Evolutionary conservation across 2,888 invertebrate genomes (phyloP).

Genomic region (Oscheius onirici): DNA sequence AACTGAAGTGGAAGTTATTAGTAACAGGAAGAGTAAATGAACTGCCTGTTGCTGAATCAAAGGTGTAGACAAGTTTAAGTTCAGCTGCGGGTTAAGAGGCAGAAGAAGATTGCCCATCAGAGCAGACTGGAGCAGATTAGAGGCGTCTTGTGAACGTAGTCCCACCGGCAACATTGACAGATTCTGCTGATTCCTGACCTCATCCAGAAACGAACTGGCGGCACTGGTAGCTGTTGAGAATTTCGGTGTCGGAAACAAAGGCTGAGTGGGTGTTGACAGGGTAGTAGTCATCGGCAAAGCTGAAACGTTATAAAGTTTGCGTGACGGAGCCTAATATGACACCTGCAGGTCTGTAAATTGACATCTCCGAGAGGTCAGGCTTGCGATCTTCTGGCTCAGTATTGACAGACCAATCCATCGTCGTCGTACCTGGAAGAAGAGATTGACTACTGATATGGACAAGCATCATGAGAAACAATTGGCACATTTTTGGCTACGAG

Average conservation of each 20-base stretch:
- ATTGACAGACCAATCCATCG: constrained; percentile 15
- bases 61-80: constrained; percentile 37
- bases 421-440: constrained; percentile 1
- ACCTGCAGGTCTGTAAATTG: constrained; percentile 27
- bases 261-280: constrained; percentile 18
- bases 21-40: neutral
- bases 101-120: constrained; percentile 27
- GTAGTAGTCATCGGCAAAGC: constrained; percentile 25
- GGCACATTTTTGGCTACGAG: constrained; percentile 12
- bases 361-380: constrained; percentile 7
- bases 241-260: constrained; percentile 15
- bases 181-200: neutral
- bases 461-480: constrained; percentile 5
- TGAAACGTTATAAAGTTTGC: constrained; percentile 15
- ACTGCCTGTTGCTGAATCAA: constrained; percentile 47
- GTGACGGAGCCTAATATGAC: neutral
- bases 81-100: constrained; percentile 34
- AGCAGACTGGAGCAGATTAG: constrained; percentile 17
- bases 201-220: neutral
- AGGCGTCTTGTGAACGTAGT: constrained; percentile 9
- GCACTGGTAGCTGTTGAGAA: constrained; percentile 22
- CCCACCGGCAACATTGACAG: neutral
- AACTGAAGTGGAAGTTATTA: constrained; percentile 5
- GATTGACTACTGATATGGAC: neutral
- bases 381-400: constrained; percentile 17